Percentiles rank a stretch among this genome's conserved stretches.
Conservation (phyloP, 2,888 invertebrate genomes). For the Malthinus seriepunctatus region DNA sequence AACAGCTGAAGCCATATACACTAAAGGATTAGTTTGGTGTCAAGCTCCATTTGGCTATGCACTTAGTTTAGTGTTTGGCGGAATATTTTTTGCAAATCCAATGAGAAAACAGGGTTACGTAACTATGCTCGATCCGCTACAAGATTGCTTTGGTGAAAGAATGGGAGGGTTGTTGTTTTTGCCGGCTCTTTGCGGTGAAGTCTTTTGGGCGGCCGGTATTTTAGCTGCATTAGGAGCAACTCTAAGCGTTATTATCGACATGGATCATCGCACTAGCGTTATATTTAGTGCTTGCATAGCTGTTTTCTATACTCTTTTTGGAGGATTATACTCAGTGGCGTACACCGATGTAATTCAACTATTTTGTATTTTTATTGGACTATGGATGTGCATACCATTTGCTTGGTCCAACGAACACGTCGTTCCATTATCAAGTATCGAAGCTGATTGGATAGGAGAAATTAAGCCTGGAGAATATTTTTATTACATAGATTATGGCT, state of each 20-base stretch:
- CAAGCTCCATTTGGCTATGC: slow-evolving; percentile 99
- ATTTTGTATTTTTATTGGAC: slow-evolving; percentile 95
- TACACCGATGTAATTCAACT: slow-evolving; percentile 98
- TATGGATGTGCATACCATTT: slow-evolving; percentile 98
- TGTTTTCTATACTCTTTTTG: slow-evolving; percentile 96
- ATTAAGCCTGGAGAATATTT: slow-evolving; percentile 74
- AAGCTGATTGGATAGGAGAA: slow-evolving; percentile 88
- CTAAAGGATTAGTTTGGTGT: slow-evolving; percentile 92
- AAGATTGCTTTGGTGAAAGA: slow-evolving; percentile 93
- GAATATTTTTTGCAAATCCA: slow-evolving; percentile 96
- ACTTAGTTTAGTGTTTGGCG: slow-evolving; percentile 92
- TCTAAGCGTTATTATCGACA: slow-evolving; percentile 93
- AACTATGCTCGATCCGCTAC: slow-evolving; percentile 98
- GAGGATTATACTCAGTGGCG: slow-evolving; percentile 96
- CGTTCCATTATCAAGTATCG: slow-evolving; percentile 76
- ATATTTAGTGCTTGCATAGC: slow-evolving; percentile 96
- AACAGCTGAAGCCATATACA: slow-evolving; percentile 96
- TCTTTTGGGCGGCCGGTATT: slow-evolving; percentile 99
- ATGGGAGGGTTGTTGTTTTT: slow-evolving; percentile 97
- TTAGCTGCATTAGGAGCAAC: slow-evolving; percentile 96
- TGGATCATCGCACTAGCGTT: slow-evolving; percentile 91
- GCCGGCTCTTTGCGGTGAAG: slow-evolving; percentile 96
- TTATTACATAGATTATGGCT: slow-evolving; percentile 85
- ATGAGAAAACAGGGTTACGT: slow-evolving; percentile 98
- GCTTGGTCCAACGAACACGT: slow-evolving; percentile 90